phyloP scores from a whole-genome alignment of 2,797 vertebrate genomes.

The Enteromius anoplus region DNA sequence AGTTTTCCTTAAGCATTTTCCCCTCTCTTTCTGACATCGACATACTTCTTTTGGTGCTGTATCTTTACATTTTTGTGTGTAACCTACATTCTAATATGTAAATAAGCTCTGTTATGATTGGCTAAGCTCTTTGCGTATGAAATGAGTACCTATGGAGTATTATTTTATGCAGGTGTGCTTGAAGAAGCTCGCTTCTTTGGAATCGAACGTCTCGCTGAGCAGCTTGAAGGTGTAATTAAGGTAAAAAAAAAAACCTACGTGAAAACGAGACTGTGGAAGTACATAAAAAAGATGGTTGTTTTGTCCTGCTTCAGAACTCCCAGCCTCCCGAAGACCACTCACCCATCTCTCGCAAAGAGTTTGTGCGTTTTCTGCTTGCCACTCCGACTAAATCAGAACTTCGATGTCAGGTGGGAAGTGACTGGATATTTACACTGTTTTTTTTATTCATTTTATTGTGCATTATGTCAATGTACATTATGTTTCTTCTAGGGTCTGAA shows the following conservation, averaged over 20 bases:
- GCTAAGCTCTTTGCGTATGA: slow-evolving; percentile 39
- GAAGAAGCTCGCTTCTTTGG: slow-evolving; percentile 99
- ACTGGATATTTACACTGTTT: neutral
- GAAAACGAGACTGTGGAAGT: neutral
- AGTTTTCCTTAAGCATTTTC: slow-evolving; percentile 65
- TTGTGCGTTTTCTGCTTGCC: slow-evolving; percentile 93
- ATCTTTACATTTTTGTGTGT: neutral
- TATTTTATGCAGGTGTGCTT: slow-evolving; percentile 82
- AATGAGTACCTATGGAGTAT: neutral
- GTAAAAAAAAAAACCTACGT: slow-evolving; percentile 65
- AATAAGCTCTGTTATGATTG: slow-evolving; percentile 5
- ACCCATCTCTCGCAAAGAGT: slow-evolving; percentile 92
- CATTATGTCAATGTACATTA: neutral
- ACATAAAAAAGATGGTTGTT: neutral
- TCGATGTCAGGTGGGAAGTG: slow-evolving; percentile 88
- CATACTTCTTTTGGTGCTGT: neutral
- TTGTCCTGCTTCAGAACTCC: slow-evolving; percentile 78
- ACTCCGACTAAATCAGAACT: slow-evolving; percentile 98
- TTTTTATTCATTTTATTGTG: neutral
- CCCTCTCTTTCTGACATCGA: neutral
- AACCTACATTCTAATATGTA: neutral
- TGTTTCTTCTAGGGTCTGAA: slow-evolving; percentile 81
- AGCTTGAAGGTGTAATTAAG: slow-evolving; percentile 92
- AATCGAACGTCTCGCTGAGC: slow-evolving; percentile 93
- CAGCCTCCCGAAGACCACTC: slow-evolving; percentile 91